phyloP scores from a whole-genome alignment of 92 coral and sea anemone species.

The Chrysogorgia sp. region DNA sequence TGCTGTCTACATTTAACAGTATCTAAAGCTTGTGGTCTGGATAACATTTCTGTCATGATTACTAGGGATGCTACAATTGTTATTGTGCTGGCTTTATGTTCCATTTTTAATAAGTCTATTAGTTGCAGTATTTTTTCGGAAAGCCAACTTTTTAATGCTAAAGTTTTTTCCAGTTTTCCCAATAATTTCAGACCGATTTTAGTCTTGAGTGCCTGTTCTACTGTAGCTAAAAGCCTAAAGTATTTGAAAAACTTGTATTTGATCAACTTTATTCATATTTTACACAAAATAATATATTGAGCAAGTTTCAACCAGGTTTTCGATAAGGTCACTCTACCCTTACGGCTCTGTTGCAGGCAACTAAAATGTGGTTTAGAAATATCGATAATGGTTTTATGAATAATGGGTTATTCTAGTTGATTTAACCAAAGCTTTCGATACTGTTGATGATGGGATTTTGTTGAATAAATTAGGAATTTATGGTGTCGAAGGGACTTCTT shows the following conservation, averaged over 20 bases:
- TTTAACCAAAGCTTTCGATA: no score
- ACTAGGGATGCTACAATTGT: neutral
- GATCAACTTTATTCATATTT: slow-evolving; percentile 29
- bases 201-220: slow-evolving; percentile 25
- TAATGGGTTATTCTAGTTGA: no score
- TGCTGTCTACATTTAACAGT: neutral
- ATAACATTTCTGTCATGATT: neutral
- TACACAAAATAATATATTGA: slow-evolving; percentile 23
- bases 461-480: no score
- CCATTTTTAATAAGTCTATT: neutral
- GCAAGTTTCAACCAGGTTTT: slow-evolving; percentile 26
- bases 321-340: slow-evolving; percentile 15
- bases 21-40: neutral
- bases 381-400: no score
- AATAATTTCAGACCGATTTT: slow-evolving; percentile 16
- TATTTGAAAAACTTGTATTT: slow-evolving; percentile 27
- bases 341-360: neutral
- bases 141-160: neutral
- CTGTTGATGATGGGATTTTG: no score
- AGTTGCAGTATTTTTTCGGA: neutral
- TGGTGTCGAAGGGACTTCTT: no score
- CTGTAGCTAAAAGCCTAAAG: slow-evolving; percentile 38
- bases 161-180: neutral
- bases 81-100: neutral
- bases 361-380: neutral